Conservation (phyloP, 2,888 invertebrate species). For the Seira sanloemensis region DNA sequence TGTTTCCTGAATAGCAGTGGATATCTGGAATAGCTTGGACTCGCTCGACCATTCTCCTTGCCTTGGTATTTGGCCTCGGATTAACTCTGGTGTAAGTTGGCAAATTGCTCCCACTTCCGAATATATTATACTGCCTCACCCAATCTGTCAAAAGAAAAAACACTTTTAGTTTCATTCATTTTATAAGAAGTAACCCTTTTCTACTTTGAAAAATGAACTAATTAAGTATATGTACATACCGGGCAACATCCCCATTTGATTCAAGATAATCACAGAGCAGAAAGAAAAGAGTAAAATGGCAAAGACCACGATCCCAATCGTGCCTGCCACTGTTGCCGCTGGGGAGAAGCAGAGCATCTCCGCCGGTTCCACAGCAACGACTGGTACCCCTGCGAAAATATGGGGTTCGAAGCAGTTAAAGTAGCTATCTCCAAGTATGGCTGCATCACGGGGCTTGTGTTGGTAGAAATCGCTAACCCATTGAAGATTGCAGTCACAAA, state of each 20-base stretch:
- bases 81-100: slow-evolving; percentile 69
- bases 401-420: slow-evolving; percentile 66
- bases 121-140: slow-evolving; percentile 63
- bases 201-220: no score
- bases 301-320: slow-evolving; percentile 67
- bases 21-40: slow-evolving; percentile 41
- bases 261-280: slow-evolving; percentile 62
- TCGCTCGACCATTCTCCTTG: slow-evolving; percentile 54
- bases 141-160: no score
- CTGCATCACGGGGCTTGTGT: slow-evolving; percentile 49
- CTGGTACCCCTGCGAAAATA: slow-evolving; percentile 63
- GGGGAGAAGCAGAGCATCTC: slow-evolving; percentile 70
- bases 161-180: no score
- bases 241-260: slow-evolving; percentile 69
- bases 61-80: slow-evolving; percentile 65
- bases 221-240: no score
- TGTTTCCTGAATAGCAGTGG: slow-evolving; percentile 19
- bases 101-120: slow-evolving; percentile 58
- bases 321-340: slow-evolving; percentile 65
- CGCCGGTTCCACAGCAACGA: slow-evolving; percentile 62
- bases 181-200: no score
- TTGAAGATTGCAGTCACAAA: slow-evolving; percentile 72
- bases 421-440: slow-evolving; percentile 63
- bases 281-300: slow-evolving; percentile 63
- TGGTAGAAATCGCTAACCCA: slow-evolving; percentile 66